Evolutionary conservation across 1,140 invertebrate species (phyloP), one percentile per base, ranked within the genome.

Genomic region (Tachypleus tridentatus): DNA sequence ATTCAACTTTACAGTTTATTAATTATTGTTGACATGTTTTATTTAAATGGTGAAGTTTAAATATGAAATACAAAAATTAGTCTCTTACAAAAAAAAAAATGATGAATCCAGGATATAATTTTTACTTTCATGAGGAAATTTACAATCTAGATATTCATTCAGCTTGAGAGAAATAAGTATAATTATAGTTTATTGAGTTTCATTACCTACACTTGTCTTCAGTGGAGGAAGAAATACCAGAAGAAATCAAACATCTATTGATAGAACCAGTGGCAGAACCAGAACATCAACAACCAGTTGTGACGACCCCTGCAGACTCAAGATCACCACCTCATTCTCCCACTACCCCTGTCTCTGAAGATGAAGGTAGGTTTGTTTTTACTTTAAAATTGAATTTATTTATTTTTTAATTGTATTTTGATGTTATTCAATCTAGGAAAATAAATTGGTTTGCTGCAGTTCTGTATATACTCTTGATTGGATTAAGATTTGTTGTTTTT

Each of bases 201-300:
- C 29, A 29, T 29, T 29, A 29, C 29, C 52, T 58, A n/a, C 7
- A 49, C 3, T 1, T 58, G 68, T n/a, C 57, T 61, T n/a, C 56
- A 56, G 65, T 64, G 58, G 73, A 70, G 61, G 72, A 73, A 49
- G 71, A 74, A 49, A 65, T 74, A 49, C 73, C 73, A 56, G 72
- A 74, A 53, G 67, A 72, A 51, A 65, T 74, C 6, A 66, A 67
- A 49, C 71, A 69, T 49, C 62, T 73, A 9, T 54, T 74, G 48
- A 56, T 69, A 50, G 72, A 74, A 65, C 73, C 71, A 11, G 67
- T 74, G 10, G 62, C 65, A 3, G 54, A 70, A 54, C 59, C 64
- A 49, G 62, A 64, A 51, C 51, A 63, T 61, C 63, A 65, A 50
- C 67, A 69, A 60, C 50, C 64, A 49, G 54, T 65, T 51, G 56